Evolutionary conservation across 1,140 invertebrate species (phyloP).

Genomic region (Apis cerana): DNA sequence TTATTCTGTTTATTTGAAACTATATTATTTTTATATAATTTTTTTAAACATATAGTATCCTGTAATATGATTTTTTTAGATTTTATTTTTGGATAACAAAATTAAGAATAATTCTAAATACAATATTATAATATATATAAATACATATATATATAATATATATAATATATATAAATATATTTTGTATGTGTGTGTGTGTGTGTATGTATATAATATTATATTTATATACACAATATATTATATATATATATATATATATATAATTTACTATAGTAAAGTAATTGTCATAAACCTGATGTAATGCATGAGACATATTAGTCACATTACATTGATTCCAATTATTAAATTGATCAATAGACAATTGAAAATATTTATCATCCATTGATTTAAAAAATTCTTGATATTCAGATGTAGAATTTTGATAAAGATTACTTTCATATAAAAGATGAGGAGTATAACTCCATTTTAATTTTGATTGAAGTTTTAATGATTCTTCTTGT

Average conservation of each 20-base stretch:
- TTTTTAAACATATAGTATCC: constrained; percentile 12
- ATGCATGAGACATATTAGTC: constrained; percentile 12
- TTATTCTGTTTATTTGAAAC: constrained; percentile 21
- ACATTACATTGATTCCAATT: constrained; percentile 35
- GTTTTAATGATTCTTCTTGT: constrained; percentile 34
- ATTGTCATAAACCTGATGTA: constrained; percentile 51
- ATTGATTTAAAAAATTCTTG: constrained; percentile 41
- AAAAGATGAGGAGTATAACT: constrained; percentile 16
- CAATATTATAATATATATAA: too few relatives aligned
- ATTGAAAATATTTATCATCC: constrained; percentile 50
- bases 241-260: too few relatives aligned
- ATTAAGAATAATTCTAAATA: not conserved
- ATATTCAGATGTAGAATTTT: constrained; percentile 1
- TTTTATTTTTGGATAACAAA: not conserved
- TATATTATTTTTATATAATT: not conserved
- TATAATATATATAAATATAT: too few relatives aligned
- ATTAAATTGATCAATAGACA: constrained; percentile 44
- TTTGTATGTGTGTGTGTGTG: too few relatives aligned
- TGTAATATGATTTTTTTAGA: constrained; percentile 6
- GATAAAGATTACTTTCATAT: constrained; percentile 34
- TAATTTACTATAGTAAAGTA: not conserved
- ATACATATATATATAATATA: too few relatives aligned
- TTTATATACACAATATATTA: too few relatives aligned
- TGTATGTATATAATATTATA: too few relatives aligned
- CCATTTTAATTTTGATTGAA: constrained; percentile 39